These are phyloP conservation scores for Nasonia vitripennis DNA, from an alignment of 1,140 invertebrate genomes.

Conservation along the genomic window DNA sequence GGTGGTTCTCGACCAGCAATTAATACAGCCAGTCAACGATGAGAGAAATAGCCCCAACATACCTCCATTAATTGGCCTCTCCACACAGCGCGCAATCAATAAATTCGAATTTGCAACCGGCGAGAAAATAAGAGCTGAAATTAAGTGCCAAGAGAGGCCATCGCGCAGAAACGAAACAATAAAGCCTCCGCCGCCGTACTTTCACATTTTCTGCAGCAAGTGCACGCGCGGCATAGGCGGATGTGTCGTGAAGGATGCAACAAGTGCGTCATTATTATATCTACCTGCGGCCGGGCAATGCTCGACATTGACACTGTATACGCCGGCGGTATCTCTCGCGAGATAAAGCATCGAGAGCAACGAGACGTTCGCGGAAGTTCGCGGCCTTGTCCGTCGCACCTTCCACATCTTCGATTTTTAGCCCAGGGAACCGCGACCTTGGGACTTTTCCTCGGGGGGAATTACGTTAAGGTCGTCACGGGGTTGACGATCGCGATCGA, in stretches of 20 bases:
- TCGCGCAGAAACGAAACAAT: too few relatives aligned
- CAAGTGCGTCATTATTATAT: background rate
- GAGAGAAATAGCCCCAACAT: too few relatives aligned
- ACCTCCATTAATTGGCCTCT: too few relatives aligned
- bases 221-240: background rate
- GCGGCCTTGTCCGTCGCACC: conserved; percentile 29
- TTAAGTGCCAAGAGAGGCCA: background rate
- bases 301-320: conserved; percentile 26
- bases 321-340: background rate
- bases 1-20: background rate
- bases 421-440: background rate
- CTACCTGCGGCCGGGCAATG: background rate
- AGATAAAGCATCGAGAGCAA: background rate
- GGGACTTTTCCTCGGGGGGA: background rate
- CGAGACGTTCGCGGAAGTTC: conserved; percentile 24
- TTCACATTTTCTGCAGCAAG: background rate
- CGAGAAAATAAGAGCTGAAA: background rate
- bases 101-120: background rate
- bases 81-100: background rate
- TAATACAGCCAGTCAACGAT: too few relatives aligned
- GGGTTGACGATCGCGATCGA: background rate
- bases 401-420: conserved; percentile 18
- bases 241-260: background rate
- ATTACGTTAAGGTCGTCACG: background rate
- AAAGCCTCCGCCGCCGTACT: background rate